Percentiles rank a stretch among this genome's conserved stretches.
These are phyloP conservation scores for Muscidifurax raptorellus DNA, from an alignment of 1,140 invertebrate species.

Conservation along the genomic window DNA sequence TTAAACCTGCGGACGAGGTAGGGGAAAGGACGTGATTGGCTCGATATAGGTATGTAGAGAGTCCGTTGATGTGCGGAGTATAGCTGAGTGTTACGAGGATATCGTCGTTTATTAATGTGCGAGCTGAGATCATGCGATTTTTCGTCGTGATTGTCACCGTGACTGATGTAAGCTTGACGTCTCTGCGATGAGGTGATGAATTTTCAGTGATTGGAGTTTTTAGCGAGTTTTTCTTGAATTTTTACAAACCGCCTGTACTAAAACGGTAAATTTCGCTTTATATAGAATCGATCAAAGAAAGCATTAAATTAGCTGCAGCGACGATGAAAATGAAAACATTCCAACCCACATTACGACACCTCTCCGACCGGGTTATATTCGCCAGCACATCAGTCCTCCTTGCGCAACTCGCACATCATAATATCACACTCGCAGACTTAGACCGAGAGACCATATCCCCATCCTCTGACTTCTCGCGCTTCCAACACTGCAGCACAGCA, in stretches of 20 bases:
- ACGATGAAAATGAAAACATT: no score
- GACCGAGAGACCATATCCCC: not conserved
- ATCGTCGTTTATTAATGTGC: not conserved
- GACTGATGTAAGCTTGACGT: not conserved
- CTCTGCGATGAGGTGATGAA: not conserved
- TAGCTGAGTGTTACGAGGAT: not conserved
- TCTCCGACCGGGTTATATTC: no score
- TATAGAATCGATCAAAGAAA: no score
- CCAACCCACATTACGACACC: no score
- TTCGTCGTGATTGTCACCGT: not conserved
- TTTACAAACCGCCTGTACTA: no score
- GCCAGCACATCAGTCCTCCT: not conserved
- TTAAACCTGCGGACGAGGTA: not conserved
- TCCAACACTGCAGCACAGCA: not conserved
- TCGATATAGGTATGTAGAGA: no score
- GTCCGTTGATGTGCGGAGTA: no score
- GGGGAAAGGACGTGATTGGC: not conserved
- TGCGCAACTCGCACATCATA: not conserved
- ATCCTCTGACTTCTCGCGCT: not conserved
- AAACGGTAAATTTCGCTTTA: no score
- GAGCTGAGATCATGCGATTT: not conserved
- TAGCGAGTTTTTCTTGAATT: no score
- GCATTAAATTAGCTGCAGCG: no score
- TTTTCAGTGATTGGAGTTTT: not conserved
- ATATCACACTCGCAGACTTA: not conserved